phyloP scores from a whole-genome alignment of 2,888 invertebrate genomes.

The Suillia variegata region DNA sequence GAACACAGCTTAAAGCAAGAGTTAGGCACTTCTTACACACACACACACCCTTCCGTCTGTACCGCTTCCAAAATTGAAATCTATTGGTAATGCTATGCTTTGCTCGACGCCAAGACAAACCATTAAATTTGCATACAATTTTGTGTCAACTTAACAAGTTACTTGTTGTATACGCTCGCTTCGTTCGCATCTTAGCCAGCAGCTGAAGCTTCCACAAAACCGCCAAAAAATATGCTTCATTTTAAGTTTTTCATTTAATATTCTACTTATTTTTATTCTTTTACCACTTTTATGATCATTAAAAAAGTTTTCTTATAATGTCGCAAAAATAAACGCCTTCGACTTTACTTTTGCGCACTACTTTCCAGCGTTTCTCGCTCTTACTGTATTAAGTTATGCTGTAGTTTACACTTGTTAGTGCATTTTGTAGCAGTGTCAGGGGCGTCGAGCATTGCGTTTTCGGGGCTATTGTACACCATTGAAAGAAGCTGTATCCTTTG shows the following conservation, averaged over 20 bases:
- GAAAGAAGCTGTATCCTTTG: too few species aligned
- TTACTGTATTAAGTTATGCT: not conserved
- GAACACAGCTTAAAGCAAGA: too few species aligned
- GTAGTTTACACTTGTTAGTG: not conserved
- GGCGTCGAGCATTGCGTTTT: too few species aligned
- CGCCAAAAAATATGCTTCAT: not conserved
- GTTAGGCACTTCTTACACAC: too few species aligned
- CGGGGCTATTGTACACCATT: too few species aligned
- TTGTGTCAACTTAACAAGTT: not conserved
- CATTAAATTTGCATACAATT: not conserved
- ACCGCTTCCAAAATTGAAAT: too few species aligned
- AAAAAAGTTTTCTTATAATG: not conserved
- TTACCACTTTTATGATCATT: constrained; percentile 1
- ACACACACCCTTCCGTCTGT: too few species aligned
- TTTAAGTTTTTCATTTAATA: not conserved
- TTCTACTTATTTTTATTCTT: not conserved
- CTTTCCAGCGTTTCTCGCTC: not conserved
- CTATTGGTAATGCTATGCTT: too few species aligned
- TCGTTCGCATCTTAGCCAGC: not conserved
- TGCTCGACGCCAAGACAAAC: too few species aligned
- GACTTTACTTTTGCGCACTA: not conserved
- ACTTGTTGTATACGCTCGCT: not conserved
- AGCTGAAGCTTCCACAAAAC: too few species aligned
- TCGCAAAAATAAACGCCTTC: not conserved
- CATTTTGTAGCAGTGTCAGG: too few species aligned